Conservation (phyloP, 1,140 invertebrate genomes). For the Orchesella cincta region DNA sequence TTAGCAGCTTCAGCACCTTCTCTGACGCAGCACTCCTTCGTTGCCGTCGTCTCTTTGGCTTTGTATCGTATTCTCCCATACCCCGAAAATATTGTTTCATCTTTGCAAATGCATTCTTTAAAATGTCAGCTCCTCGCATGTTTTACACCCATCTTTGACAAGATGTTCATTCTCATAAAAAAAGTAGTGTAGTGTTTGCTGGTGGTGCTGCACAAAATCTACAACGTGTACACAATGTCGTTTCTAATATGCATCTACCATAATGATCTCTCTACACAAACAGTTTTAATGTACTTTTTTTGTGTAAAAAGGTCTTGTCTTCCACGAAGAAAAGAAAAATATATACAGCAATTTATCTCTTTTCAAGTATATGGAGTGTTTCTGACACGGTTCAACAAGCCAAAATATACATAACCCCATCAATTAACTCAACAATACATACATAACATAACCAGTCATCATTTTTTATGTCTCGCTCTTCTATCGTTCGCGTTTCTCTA, state of each 20-base stretch:
- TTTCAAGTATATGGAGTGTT: slow-evolving; percentile 13
- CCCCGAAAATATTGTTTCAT: neutral
- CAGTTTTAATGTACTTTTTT: neutral
- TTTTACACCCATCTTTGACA: slow-evolving; percentile 11
- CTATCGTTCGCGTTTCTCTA: neutral
- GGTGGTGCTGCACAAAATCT: neutral
- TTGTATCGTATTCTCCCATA: too few relatives aligned
- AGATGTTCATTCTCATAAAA: too few relatives aligned
- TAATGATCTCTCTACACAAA: neutral
- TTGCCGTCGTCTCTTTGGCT: neutral
- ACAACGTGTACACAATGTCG: too few relatives aligned
- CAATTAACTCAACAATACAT: neutral
- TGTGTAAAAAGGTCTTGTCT: neutral
- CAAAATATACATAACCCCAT: slow-evolving; percentile 23
- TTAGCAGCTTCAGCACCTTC: neutral
- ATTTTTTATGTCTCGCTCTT: slow-evolving; percentile 12
- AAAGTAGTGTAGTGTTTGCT: neutral
- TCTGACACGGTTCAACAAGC: slow-evolving; percentile 13
- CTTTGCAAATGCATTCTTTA: neutral
- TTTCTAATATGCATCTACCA: too few relatives aligned
- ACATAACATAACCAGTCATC: neutral
- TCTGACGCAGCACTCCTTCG: neutral
- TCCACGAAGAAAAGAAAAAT: neutral
- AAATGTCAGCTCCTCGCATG: slow-evolving; percentile 8
- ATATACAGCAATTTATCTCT: neutral